Percentiles rank a stretch among this genome's conserved stretches.
Evolutionary conservation across 92 coral and sea anemone species (phyloP).

Genomic region (Scolanthus callimorphus): DNA sequence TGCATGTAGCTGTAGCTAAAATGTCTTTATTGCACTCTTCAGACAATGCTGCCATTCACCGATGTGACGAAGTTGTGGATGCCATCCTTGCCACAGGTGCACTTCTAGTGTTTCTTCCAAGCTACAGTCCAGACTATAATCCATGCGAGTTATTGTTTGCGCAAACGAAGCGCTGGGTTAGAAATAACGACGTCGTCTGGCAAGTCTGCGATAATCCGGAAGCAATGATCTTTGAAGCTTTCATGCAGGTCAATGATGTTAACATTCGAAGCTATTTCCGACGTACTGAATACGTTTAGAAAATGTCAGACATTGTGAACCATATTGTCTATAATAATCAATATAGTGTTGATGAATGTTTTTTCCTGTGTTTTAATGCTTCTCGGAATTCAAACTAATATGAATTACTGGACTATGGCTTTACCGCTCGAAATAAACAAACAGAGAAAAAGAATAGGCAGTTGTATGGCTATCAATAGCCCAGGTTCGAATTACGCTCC

Average conservation of each 20-base stretch:
- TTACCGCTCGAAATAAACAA: too few relatives aligned
- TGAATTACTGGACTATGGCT: too few relatives aligned
- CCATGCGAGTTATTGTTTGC: constrained; percentile 43
- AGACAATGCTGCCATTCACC: constrained; percentile 50
- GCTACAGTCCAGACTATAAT: constrained; percentile 35
- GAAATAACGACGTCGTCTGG: constrained; percentile 7
- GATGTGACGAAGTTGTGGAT: constrained; percentile 5
- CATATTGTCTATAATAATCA: too few relatives aligned
- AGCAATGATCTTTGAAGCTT: constrained; percentile 19
- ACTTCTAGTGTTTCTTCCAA: constrained; percentile 20
- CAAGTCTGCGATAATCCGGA: constrained; percentile 15
- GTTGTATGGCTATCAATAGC: too few relatives aligned
- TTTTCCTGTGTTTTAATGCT: too few relatives aligned
- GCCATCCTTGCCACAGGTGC: constrained; percentile 37
- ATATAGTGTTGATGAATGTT: too few relatives aligned
- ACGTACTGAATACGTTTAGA: constrained; percentile 10
- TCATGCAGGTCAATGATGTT: constrained; percentile 9
- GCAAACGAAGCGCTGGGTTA: constrained; percentile 31
- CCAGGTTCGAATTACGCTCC: too few relatives aligned
- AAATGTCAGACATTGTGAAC: too few relatives aligned
- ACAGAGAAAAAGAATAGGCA: too few relatives aligned
- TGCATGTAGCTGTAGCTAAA: too few relatives aligned
- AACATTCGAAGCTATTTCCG: constrained; percentile 14
- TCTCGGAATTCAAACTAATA: too few relatives aligned
- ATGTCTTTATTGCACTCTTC: too few relatives aligned